A percentile compares a stretch with the other conserved stretches of the same genome.
phyloP scores from a whole-genome alignment of 2,113 vertebrate genomes.

The Aspidoscelis tigris region DNA sequence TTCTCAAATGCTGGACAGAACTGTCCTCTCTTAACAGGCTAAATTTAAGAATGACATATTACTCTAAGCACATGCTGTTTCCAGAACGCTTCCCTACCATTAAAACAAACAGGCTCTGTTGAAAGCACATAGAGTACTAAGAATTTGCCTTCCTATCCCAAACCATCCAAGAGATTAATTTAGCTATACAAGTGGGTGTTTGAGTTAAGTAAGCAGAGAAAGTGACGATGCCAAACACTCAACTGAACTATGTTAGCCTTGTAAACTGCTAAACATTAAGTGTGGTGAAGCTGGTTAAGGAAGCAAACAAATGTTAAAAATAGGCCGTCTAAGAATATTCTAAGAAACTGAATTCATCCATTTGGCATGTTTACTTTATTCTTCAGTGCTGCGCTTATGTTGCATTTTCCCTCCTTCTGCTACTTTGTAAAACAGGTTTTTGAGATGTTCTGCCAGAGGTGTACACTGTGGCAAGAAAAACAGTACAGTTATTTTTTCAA shows the following conservation, averaged over 20 bases:
- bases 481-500: neutral
- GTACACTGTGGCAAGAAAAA: neutral
- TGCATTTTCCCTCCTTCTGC: neutral
- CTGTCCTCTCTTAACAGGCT: neutral
- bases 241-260: slow-evolving; percentile 14
- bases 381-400: neutral
- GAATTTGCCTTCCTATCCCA: slow-evolving; percentile 27
- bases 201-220: slow-evolving; percentile 14
- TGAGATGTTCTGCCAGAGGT: neutral
- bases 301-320: slow-evolving; percentile 38
- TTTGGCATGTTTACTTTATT: neutral
- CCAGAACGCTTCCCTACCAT: neutral
- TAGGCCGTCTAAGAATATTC: neutral
- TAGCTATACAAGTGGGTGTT: slow-evolving; percentile 39
- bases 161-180: slow-evolving; percentile 55
- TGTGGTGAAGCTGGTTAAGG: neutral
- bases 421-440: neutral
- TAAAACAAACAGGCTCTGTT: slow-evolving; percentile 40
- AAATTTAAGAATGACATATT: slow-evolving; percentile 21
- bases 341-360: neutral
- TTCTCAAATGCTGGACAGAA: slow-evolving; percentile 9
- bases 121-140: slow-evolving; percentile 27
- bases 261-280: slow-evolving; percentile 21
- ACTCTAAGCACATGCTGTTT: slow-evolving; percentile 27
- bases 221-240: slow-evolving; percentile 39